Evolutionary conservation across 2,888 invertebrate species (phyloP), one percentile per base, ranked within the genome.

Genomic region (Papilio gigon): DNA sequence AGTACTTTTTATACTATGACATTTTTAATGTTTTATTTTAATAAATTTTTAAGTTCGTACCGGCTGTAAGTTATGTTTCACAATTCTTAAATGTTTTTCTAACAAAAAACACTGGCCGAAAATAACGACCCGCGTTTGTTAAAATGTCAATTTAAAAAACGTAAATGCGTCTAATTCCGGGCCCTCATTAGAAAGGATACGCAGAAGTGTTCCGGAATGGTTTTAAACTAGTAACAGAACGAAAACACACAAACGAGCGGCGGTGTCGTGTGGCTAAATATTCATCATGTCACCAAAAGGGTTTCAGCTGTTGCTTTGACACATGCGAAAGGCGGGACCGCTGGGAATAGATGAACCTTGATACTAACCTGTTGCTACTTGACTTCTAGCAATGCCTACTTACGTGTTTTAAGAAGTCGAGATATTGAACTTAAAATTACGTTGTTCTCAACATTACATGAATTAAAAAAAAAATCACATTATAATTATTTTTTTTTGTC

Each of bases 231-330:
- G 68, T 72, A 76, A 72, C 75, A 65, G 67, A 67, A 72, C 71
- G 72, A 76, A 78, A 76, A 73, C 77, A 77, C 9, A 56, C 50
- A 30, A 30, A 56, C 30, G 8, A 25, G 53, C 17, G 42, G 0
- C 53, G 81, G 88, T 87, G 85, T 89, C 85, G 79, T 80, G 80
- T 88, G 77, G 86, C 85, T 76, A 84, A 89, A 88, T 87, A 87
- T 89, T 85, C 84, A 81, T 85, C 79, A 76, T 84, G 86, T 84
- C 86, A 78, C 72, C 72, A 80, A 89, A 87, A 86, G 89, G 87
- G 53, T 56, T 86, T 87, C 77, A 72, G 70, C 72, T 76, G 80
- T 75, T 80, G 74, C 71, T 70, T 71, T 77, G 82, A 78, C 81
- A 80, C 62, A 72, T 70, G 75, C 25, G 53, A 76, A 73, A 77